These are phyloP conservation scores for Hydra vulgaris DNA, from an alignment of 30 jellyfish, hydroid and myxozoan species.

Conservation along the genomic window DNA sequence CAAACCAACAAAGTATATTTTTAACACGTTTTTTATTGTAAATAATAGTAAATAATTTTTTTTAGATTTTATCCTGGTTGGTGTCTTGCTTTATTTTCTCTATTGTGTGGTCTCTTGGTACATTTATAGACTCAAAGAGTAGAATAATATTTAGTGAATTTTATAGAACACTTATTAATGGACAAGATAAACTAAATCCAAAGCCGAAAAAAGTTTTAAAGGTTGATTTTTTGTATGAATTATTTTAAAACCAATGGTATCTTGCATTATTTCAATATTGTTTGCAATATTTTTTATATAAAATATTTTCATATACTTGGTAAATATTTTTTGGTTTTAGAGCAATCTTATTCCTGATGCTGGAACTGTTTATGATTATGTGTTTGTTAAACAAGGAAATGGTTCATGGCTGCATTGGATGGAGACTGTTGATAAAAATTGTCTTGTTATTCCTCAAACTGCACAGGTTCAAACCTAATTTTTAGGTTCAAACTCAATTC, in stretches of 20 bases:
- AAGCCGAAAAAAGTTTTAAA: constrained; percentile 75
- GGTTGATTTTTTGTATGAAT: constrained; percentile 46
- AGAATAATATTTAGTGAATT: constrained; percentile 70
- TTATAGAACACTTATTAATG: constrained; percentile 57
- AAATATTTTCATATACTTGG: too few relatives aligned
- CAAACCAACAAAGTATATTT: too few relatives aligned
- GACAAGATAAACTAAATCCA: constrained; percentile 67
- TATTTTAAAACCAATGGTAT: too few relatives aligned
- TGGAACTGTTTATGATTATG: constrained; percentile 74
- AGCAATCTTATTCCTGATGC: constrained; percentile 88
- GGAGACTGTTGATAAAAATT: constrained; percentile 67
- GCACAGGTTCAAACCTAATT: constrained; percentile 81
- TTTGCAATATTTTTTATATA: too few relatives aligned
- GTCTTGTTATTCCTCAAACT: constrained; percentile 47
- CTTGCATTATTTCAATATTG: too few relatives aligned
- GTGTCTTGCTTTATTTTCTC: constrained; percentile 67
- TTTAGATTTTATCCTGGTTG: constrained; percentile 76
- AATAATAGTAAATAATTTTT: background rate
- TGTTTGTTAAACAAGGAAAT: constrained; percentile 67
- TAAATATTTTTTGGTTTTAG: too few relatives aligned
- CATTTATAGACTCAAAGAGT: constrained; percentile 73
- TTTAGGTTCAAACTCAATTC: too few relatives aligned
- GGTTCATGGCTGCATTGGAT: constrained; percentile 97
- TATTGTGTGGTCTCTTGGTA: constrained; percentile 94
- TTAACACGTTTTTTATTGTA: too few relatives aligned